Evolutionary conservation across 2,113 vertebrate genomes (phyloP), one percentile per base, ranked within the genome.

Genomic region (Miniopterus natalensis): DNA sequence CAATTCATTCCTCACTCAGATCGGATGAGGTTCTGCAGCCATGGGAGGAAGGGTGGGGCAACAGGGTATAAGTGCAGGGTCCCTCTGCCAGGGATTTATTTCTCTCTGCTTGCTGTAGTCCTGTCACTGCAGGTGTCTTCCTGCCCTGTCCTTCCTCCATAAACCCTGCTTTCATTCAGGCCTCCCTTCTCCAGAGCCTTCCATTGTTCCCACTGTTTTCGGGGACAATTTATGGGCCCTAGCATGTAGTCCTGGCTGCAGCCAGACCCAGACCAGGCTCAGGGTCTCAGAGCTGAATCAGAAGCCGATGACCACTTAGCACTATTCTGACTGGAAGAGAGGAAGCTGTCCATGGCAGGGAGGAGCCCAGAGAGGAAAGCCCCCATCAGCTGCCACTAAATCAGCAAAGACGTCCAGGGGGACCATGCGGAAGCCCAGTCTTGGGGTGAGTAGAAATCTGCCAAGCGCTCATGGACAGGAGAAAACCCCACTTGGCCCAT

Each of bases 1-100:
- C 51, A 25, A 96, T 96, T 98, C 96, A 93, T 95, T 95, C 96
- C 93, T 74, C 40, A 2, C 49, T 88, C 65, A 11, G 47, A 53
- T 83, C 51, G 1, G 59, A 95, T 31, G 88, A 87, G 73, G 12
- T 66, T 13, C 57, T 12, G 18, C 29, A 57, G 49, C 17, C 57
- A 25, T 40, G 14, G 31, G 42, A n/a, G 71, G 45, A 36, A 51
- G 53, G 20, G 14, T 2, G 11, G 55, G 68, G 40, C 27, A 18
- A 29, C 9, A 3, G 36, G 1, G 1, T 20, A 9, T n/a, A 31
- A 27, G 29, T 12, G 1, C 45, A 21, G 45, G 23, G 6, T 1
- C 20, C 57, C 78, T 36, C 94, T 40, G n/a, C 63, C 21, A 3
- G 66, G 45, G 68, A 42, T 23, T 78, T 53, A 42, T 23, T 78